Evolutionary conservation across 2,113 vertebrate genomes (phyloP), one percentile per base, ranked within the genome.

Genomic region (Microtus montanus): DNA sequence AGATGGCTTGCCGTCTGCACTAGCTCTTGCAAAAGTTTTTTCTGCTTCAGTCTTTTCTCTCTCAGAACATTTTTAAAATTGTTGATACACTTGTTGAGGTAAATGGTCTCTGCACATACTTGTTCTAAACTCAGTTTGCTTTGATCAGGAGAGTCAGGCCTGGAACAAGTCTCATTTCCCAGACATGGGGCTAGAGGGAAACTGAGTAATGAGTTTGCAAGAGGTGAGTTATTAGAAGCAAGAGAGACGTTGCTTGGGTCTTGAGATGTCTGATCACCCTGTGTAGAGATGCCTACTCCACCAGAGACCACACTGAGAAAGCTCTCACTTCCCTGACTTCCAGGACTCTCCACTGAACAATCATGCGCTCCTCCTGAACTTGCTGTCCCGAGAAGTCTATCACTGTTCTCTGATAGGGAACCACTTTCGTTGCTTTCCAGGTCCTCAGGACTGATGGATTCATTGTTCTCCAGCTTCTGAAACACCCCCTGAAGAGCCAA

Each of bases 1-100:
- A 98, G 98, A 95, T 97, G 98, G 96, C 98, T 99, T 83, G 98
- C 98, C 77, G 99, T 99, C 61, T 98, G 99, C 0, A 98, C 99
- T 96, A 98, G 97, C 91, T 99, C 99, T 95, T 98, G 99, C 94
- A 99, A 98, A 96, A 99, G 98, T 94, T 98, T 99, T 89, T 99
- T 98, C 90, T 98, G 98, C 93, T 98, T 99, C 97, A 99, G 98
- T 93, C 98, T 99, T 98, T 99, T 99, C 97, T 99, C 99, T 97
- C 97, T 99, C 93, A 99, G 98, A 92, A 99, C 99, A 41, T 98
- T 99, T 96, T 99, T 99, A 98, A 99, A 99, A 97, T 99, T 99
- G 96, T 98, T 99, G 96, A 99, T 99, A 96, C 99, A 99, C 58
- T 99, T 99, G 98, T 98, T 99, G 96, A 98, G 98, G 97, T 99